Evolutionary conservation across 2,888 invertebrate genomes (phyloP).

Genomic region (Apomyelois bistriatella): DNA sequence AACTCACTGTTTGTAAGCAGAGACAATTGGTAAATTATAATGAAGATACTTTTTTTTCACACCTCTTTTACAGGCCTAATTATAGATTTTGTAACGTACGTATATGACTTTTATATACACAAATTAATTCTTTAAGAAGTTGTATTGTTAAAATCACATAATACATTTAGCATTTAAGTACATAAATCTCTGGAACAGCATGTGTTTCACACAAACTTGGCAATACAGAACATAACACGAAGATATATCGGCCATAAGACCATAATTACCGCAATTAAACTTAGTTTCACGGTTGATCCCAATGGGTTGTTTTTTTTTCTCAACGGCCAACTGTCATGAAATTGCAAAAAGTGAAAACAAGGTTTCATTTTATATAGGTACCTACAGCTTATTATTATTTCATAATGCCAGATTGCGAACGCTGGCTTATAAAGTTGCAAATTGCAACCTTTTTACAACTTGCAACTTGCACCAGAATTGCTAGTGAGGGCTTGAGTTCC

Average conservation of each 20-base stretch:
- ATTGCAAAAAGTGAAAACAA: conserved; percentile 69
- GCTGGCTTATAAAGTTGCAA: conserved; percentile 22
- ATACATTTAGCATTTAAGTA: too few relatives aligned
- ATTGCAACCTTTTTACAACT: conserved; percentile 22
- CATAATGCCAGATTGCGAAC: conserved; percentile 22
- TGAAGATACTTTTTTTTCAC: too few relatives aligned
- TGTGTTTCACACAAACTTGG: not conserved
- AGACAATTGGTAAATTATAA: too few relatives aligned
- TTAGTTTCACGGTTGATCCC: conserved; percentile 45
- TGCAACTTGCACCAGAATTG: conserved; percentile 14
- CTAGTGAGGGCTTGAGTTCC: not conserved
- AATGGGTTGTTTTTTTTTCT: conserved; percentile 29
- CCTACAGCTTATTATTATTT: conserved; percentile 22
- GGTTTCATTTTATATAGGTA: conserved; percentile 43
- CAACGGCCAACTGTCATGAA: conserved; percentile 58
- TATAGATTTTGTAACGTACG: too few relatives aligned
- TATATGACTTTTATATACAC: too few relatives aligned
- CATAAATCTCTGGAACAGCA: too few relatives aligned
- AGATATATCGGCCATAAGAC: conserved; percentile 16
- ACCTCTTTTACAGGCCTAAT: too few relatives aligned
- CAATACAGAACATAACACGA: not conserved
- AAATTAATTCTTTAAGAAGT: too few relatives aligned
- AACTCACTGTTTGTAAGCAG: too few relatives aligned
- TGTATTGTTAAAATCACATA: too few relatives aligned
- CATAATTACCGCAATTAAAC: conserved; percentile 26